Conservation (phyloP, 2,797 vertebrate genomes). For the Phoeniculus purpureus region DNA sequence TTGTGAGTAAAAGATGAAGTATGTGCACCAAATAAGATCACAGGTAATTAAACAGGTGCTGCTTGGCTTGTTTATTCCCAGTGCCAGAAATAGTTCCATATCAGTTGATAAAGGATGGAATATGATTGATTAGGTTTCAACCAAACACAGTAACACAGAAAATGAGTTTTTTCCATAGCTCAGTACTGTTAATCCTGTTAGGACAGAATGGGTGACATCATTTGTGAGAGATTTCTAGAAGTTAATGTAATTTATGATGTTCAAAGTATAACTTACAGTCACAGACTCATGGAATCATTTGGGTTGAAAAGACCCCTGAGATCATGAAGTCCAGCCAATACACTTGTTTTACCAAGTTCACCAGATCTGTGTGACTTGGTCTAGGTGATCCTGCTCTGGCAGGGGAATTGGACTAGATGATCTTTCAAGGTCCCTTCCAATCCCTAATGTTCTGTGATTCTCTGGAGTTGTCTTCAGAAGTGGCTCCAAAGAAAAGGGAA, state of each 20-base stretch:
- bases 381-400: no score
- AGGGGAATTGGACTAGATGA: no score
- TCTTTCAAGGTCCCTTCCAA: no score
- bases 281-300: no score
- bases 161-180: background rate
- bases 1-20: background rate
- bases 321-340: no score
- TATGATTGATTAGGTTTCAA: background rate
- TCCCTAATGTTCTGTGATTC: no score
- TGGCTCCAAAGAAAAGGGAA: background rate
- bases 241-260: background rate
- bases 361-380: no score
- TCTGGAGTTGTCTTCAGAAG: background rate
- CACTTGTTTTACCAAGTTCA: no score
- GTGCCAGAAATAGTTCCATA: background rate
- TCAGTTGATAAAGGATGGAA: background rate
- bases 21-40: background rate
- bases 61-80: background rate
- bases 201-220: background rate
- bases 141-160: background rate
- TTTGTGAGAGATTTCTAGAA: background rate
- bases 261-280: background rate
- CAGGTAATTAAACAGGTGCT: background rate
- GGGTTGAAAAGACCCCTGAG: no score
- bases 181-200: background rate